Percentiles rank a stretch among this genome's conserved stretches.
phyloP scores from a whole-genome alignment of 2,797 vertebrate species.

The Propithecus perrieri region DNA sequence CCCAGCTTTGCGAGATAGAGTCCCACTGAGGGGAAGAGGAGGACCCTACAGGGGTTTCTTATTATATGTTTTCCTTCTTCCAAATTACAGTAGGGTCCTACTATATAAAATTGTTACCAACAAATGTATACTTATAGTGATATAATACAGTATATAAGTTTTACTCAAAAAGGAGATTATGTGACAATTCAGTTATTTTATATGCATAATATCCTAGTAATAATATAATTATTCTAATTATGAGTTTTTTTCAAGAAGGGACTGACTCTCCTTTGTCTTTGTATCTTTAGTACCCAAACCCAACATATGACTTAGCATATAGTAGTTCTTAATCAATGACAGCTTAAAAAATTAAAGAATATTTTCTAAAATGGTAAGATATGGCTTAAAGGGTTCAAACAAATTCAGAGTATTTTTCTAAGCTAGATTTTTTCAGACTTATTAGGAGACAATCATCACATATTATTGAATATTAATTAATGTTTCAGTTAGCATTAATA shows the following conservation, averaged over 20 bases:
- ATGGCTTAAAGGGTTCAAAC: background rate
- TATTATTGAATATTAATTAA: background rate
- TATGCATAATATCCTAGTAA: background rate
- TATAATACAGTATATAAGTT: background rate
- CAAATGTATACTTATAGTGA: background rate
- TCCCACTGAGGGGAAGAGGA: background rate
- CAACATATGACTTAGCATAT: background rate
- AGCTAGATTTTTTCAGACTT: background rate
- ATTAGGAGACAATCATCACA: background rate
- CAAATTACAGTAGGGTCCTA: background rate
- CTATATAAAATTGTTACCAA: background rate
- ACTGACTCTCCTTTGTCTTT: background rate
- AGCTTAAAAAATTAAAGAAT: background rate
- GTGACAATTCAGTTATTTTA: background rate
- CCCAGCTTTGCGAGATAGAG: background rate
- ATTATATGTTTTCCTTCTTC: background rate
- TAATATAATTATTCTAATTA: constrained; percentile 16
- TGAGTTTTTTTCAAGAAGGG: background rate
- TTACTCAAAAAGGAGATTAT: background rate
- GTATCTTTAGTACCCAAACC: background rate
- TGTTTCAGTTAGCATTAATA: constrained; percentile 25
- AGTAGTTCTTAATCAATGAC: constrained; percentile 14
- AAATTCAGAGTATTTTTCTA: background rate
- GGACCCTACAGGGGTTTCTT: background rate
- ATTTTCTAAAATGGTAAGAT: constrained; percentile 16